Evolutionary conservation across 2,888 invertebrate species (phyloP).

Genomic region (Aricia artaxerxes): DNA sequence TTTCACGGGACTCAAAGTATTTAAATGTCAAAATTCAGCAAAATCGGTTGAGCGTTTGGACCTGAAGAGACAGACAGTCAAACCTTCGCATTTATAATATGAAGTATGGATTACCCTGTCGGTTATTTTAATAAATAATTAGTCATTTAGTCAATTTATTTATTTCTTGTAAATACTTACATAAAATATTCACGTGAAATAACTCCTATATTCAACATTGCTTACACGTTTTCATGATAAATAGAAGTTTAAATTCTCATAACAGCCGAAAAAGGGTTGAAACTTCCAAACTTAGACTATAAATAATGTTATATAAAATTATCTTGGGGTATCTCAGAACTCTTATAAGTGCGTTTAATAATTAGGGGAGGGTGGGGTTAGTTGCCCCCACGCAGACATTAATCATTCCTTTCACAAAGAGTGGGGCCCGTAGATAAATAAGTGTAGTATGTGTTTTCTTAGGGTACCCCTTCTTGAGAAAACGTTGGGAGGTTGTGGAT

Average conservation of each 20-base stretch:
- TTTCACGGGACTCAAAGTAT: too few species aligned
- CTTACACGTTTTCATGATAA: not conserved
- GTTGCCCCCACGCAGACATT: conserved; percentile 78
- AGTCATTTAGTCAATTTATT: too few species aligned
- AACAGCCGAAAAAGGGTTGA: not conserved
- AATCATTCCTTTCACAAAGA: conserved; percentile 81
- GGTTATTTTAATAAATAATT: too few species aligned
- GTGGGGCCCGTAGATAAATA: conserved; percentile 79
- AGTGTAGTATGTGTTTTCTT: conserved; percentile 81
- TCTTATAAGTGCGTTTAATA: conserved; percentile 79
- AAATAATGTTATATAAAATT: conserved; percentile 39
- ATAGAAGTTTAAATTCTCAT: not conserved
- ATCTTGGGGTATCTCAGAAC: conserved; percentile 60
- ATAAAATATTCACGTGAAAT: too few species aligned
- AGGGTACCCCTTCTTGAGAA: conserved; percentile 75
- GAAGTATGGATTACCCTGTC: too few species aligned
- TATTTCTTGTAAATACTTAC: too few species aligned
- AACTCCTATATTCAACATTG: not conserved
- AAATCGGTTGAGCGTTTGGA: too few species aligned
- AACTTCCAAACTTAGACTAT: conserved; percentile 11
- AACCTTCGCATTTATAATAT: too few species aligned
- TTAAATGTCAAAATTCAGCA: too few species aligned
- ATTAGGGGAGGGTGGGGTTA: conserved; percentile 60
- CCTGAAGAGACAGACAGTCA: too few species aligned
- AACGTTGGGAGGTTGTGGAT: conserved; percentile 52